Percentiles rank a stretch among this genome's conserved stretches.
Evolutionary conservation across 2,888 invertebrate species (phyloP).

Genomic region (Drosophila gaucha): DNA sequence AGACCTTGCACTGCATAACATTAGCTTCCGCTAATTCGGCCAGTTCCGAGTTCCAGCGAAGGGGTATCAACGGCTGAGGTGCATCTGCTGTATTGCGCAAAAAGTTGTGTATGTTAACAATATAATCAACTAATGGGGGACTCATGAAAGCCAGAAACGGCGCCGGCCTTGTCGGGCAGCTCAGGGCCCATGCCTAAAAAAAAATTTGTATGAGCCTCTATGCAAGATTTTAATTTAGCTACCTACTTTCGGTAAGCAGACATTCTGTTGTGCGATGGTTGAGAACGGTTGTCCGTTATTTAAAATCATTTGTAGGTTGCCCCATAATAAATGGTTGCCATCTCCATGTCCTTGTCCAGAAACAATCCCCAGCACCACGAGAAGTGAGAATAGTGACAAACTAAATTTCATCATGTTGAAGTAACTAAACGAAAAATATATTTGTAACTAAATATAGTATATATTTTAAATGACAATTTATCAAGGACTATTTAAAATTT

Average conservation of each 20-base stretch:
- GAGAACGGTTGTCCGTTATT: not conserved
- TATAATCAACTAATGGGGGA: not conserved
- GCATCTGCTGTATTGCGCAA: not conserved
- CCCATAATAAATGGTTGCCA: too few species aligned
- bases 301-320: not conserved
- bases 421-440: constrained; percentile 1
- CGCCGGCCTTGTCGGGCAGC: not conserved
- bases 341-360: not conserved
- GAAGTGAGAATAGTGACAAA: constrained; percentile 2
- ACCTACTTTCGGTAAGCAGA: constrained; percentile 3
- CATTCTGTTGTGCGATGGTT: not conserved
- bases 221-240: not conserved
- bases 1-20: constrained; percentile 13
- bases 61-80: not conserved
- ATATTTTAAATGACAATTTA: not conserved
- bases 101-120: constrained; percentile 10
- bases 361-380: constrained; percentile 1
- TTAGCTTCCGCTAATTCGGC: not conserved
- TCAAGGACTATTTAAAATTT: too few species aligned
- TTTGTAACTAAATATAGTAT: not conserved
- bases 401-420: constrained; percentile 9
- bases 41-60: constrained; percentile 1
- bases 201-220: not conserved
- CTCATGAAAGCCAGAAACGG: not conserved
- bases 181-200: constrained; percentile 5